A percentile compares a stretch with the other conserved stretches of the same genome.
Conservation (phyloP, 2,888 invertebrate species). For the Pherbina coryleti region DNA sequence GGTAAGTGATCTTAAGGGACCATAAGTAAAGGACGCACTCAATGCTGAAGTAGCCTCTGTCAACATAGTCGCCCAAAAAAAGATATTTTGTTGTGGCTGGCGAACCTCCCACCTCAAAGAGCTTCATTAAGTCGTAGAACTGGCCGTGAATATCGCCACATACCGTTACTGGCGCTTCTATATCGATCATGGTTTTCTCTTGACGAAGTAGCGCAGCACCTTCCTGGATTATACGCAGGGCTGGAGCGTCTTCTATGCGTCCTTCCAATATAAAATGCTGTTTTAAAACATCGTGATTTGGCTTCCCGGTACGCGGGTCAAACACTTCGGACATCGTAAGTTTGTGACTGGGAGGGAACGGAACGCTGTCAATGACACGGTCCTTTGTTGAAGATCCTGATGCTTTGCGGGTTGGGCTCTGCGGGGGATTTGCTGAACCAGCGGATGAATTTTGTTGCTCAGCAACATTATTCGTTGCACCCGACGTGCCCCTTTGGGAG, state of each 20-base stretch:
- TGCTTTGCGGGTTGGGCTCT: constrained; percentile 42
- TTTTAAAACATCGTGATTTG: constrained; percentile 95
- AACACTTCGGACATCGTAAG: constrained; percentile 95
- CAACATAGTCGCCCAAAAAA: constrained; percentile 98
- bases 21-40: constrained; percentile 97
- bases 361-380: constrained; percentile 76
- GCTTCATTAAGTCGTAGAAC: constrained; percentile 99
- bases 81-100: constrained; percentile 98
- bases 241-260: constrained; percentile 96
- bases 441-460: constrained; percentile 33
- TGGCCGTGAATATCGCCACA: constrained; percentile 99
- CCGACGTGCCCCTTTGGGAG: constrained; percentile 44
- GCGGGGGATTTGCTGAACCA: constrained; percentile 25
- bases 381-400: constrained; percentile 53
- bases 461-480: constrained; percentile 24
- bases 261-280: constrained; percentile 99
- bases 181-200: constrained; percentile 99
- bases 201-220: constrained; percentile 86
- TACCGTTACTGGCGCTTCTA: constrained; percentile 99
- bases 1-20: constrained; percentile 97
- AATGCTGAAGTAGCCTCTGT: constrained; percentile 87
- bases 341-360: constrained; percentile 98
- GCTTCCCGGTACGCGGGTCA: constrained; percentile 92
- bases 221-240: constrained; percentile 96
- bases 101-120: constrained; percentile 94